phyloP scores from a whole-genome alignment of 2,797 vertebrate genomes.

The Lindbergichthys nudifrons region DNA sequence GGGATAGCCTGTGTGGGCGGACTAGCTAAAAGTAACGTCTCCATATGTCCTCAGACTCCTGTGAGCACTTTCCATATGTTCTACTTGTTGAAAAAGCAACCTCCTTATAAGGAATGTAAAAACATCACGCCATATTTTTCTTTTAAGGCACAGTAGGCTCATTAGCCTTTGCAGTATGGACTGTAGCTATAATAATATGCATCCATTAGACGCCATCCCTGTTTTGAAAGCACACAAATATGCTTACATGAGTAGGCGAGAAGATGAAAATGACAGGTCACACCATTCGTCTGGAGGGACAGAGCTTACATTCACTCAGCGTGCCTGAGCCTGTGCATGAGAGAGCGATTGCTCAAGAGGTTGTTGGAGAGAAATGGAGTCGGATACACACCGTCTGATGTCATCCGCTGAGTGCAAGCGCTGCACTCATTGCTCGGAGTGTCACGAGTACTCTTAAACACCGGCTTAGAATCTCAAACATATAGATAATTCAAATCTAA shows the following conservation, averaged over 20 bases:
- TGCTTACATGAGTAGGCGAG: conserved; percentile 39
- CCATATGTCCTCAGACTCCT: conserved; percentile 51
- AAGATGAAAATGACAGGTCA: conserved; percentile 56
- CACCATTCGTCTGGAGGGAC: conserved; percentile 39
- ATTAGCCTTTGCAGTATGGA: conserved; percentile 11
- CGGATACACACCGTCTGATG: conserved; percentile 26
- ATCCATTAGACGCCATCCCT: conserved; percentile 34
- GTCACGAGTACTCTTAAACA: conserved; percentile 35
- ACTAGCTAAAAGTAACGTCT: conserved; percentile 44
- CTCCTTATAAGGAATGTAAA: conserved; percentile 22
- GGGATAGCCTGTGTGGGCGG: conserved; percentile 23
- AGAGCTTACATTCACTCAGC: conserved; percentile 34
- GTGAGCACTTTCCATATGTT: conserved; percentile 55
- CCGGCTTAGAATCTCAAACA: background rate
- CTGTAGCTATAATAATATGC: conserved; percentile 31
- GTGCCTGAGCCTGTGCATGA: conserved; percentile 28
- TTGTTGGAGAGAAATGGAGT: conserved; percentile 51
- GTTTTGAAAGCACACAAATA: conserved; percentile 32
- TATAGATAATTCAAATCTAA: conserved; percentile 14
- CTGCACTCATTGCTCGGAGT: conserved; percentile 29
- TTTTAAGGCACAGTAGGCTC: background rate
- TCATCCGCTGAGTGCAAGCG: conserved; percentile 45
- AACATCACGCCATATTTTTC: background rate
- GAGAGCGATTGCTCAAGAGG: conserved; percentile 57
- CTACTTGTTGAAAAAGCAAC: conserved; percentile 12